Percentiles rank a stretch among this genome's conserved stretches.
These are phyloP conservation scores for Parambassis ranga DNA, from an alignment of 2,797 vertebrate genomes.

Conservation along the genomic window DNA sequence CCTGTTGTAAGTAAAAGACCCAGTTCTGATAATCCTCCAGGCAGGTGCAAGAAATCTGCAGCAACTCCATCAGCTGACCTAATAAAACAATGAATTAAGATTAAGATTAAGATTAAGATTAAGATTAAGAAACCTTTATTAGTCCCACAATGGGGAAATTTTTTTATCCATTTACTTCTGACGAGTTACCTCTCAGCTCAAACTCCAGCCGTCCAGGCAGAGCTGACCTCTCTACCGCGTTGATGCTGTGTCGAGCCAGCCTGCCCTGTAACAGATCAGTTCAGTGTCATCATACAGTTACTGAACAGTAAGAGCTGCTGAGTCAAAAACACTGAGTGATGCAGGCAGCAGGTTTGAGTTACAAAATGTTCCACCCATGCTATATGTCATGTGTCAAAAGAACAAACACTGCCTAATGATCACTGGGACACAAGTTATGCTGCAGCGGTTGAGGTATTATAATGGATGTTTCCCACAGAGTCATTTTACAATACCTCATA, in stretches of 20 bases:
- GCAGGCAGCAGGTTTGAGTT: slow-evolving; percentile 1
- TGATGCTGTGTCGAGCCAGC: slow-evolving; percentile 78
- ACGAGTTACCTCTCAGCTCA: slow-evolving; percentile 83
- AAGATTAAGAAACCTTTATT: too few relatives aligned
- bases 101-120: too few relatives aligned
- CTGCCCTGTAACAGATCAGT: slow-evolving; percentile 74
- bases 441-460: slow-evolving; percentile 23
- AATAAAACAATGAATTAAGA: slow-evolving; percentile 15
- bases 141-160: too few relatives aligned
- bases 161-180: too few relatives aligned
- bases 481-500: slow-evolving; percentile 79
- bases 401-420: slow-evolving; percentile 15
- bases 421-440: slow-evolving; percentile 1
- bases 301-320: neutral
- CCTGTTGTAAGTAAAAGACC: slow-evolving; percentile 86
- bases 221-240: slow-evolving; percentile 77
- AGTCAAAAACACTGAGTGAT: neutral
- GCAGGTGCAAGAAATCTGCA: slow-evolving; percentile 78
- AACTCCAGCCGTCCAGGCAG: slow-evolving; percentile 79
- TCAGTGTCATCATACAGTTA: neutral
- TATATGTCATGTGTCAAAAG: slow-evolving; percentile 7
- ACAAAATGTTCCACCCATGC: slow-evolving; percentile 9
- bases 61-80: slow-evolving; percentile 84
- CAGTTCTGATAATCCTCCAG: slow-evolving; percentile 83
- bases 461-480: slow-evolving; percentile 22